Evolutionary conservation across 1,140 invertebrate species (phyloP).

Genomic region (Eciton burchellii): DNA sequence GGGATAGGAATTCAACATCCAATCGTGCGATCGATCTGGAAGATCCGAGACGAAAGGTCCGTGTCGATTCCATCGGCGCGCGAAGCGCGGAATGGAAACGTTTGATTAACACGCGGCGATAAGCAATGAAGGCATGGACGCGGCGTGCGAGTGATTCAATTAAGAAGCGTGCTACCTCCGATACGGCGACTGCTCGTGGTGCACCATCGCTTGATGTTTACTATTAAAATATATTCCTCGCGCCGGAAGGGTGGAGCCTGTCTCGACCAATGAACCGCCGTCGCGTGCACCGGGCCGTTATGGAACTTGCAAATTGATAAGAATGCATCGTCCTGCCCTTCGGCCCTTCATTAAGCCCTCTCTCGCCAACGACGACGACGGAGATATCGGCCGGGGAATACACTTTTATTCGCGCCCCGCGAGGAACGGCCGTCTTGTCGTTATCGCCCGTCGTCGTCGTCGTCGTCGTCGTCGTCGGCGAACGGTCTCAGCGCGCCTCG

Average conservation of each 20-base stretch:
- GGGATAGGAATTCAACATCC: not conserved
- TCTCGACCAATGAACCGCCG: constrained; percentile 78
- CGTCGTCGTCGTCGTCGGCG: too few species aligned
- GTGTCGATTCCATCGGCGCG: not conserved
- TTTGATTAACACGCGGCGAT: constrained; percentile 58
- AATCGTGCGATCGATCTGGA: not conserved
- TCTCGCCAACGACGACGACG: constrained; percentile 19
- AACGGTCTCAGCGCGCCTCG: not conserved
- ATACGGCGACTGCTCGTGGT: constrained; percentile 18
- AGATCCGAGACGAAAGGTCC: not conserved
- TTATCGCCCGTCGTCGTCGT: constrained; percentile 16
- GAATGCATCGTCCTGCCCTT: constrained; percentile 72
- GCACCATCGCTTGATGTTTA: constrained; percentile 79
- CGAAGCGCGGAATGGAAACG: constrained; percentile 43
- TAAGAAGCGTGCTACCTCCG: constrained; percentile 64
- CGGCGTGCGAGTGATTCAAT: constrained; percentile 73
- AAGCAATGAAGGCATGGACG: constrained; percentile 74
- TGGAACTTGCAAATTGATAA: constrained; percentile 83
- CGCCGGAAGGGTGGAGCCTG: constrained; percentile 81
- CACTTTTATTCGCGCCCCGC: constrained; percentile 35
- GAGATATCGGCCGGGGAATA: constrained; percentile 45
- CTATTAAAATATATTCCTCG: constrained; percentile 82
- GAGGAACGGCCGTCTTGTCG: constrained; percentile 3
- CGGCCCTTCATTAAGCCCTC: constrained; percentile 39
- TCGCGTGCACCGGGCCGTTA: constrained; percentile 83